Base-by-base conservation (phyloP, 1,140 invertebrate genomes). In the Saccostrea glomerata region DNA sequence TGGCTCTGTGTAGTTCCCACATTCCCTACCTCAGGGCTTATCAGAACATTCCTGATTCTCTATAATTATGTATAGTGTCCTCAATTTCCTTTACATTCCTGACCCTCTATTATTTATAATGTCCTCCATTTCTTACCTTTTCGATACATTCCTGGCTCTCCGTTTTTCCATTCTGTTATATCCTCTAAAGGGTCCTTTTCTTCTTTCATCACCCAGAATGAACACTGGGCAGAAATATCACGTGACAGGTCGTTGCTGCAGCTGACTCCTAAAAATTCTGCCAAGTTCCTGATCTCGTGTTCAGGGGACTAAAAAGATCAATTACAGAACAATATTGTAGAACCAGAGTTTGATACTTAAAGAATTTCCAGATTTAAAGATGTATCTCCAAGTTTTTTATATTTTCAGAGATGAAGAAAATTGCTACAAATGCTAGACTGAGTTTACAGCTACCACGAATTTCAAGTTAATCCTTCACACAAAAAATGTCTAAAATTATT, bases 181-280 rank as follows among this genome's bases (percentile, higher is more conserved):
- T 87, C 86, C 82, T 84, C 86, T 54, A 84, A 66, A 23, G 86
- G 86, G 17, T 84, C 82, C 36, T 87, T 87, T 7, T 83, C 77
- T 84, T 66, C 47, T n/a, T 87, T 87, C 86, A 87, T 87, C 20
- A 84, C 60, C 2, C 30, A 47, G 40, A 87, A 84, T 23, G 82
- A 55, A 23, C 86, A 87, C 23, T 63, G 55, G 1, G 82, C 17
- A 25, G 20, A 73, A n/a, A 87, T 84, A 5, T 87, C 86, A 15
- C 12, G 17, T n/a, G 56, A 84, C 1, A 87, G 58, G 40, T 58
- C 9, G 30, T 1, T 30, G 3, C 54, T 70, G 9, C 58, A 60
- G 5, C 83, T 55, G 20, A 63, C 54, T 63, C 36, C 82, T 25
- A 87, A 36, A 13, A 87, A 87, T 17, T 82, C 54, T n/a, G 56